Percentiles rank a stretch among this genome's conserved stretches.
phyloP scores from a whole-genome alignment of 2,888 invertebrate genomes.

The Agelastica alni region DNA sequence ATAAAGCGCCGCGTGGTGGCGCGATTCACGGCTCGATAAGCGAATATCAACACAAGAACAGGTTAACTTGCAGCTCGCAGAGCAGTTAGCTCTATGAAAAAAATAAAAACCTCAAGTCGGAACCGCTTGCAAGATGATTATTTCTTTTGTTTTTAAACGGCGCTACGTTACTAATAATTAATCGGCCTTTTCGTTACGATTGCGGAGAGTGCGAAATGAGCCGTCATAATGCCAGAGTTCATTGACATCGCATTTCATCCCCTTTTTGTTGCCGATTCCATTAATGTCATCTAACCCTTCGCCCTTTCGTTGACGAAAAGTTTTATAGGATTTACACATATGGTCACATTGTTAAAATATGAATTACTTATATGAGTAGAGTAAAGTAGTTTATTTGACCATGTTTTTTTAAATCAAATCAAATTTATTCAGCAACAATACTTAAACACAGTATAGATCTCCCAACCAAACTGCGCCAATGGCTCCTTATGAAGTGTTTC shows the following conservation, averaged over 20 bases:
- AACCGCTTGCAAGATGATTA: constrained; percentile 9
- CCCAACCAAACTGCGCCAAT: too few species aligned
- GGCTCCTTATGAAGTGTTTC: too few species aligned
- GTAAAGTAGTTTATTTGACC: too few species aligned
- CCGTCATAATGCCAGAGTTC: constrained; percentile 11
- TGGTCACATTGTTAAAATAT: too few species aligned
- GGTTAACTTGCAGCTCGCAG: constrained; percentile 28
- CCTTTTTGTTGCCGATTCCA: constrained; percentile 12
- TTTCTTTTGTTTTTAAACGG: too few species aligned
- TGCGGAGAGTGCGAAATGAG: not conserved
- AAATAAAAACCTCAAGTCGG: constrained; percentile 9
- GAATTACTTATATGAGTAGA: too few species aligned
- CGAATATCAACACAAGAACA: constrained; percentile 35
- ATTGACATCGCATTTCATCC: constrained; percentile 12
- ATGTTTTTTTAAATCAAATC: too few species aligned
- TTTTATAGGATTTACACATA: too few species aligned
- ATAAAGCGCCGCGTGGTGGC: constrained; percentile 52
- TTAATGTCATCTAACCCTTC: constrained; percentile 23
- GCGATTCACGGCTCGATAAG: constrained; percentile 48
- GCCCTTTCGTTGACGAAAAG: too few species aligned
- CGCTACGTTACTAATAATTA: too few species aligned
- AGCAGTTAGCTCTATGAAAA: not conserved
- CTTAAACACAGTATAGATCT: too few species aligned
- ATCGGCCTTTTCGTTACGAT: not conserved
- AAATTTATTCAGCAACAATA: too few species aligned